Evolutionary conservation across 37 sponge, comb jelly and placozoan genomes (phyloP).

Genomic region (Beroe ovata): DNA sequence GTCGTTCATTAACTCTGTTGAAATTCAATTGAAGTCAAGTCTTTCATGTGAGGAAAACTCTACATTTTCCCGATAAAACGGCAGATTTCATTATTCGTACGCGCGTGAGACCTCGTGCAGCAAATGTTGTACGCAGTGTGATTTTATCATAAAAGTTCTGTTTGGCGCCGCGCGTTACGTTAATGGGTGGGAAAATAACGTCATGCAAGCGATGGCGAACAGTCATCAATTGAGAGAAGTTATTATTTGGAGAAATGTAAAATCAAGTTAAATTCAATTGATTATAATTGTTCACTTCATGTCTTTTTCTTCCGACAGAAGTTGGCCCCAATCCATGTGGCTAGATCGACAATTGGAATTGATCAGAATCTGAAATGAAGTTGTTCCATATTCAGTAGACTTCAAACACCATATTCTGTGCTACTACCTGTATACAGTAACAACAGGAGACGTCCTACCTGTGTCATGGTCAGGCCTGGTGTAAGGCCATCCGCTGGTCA

Average conservation of each 20-base stretch:
- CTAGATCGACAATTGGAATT: constrained; percentile 11
- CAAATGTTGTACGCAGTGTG: constrained; percentile 7
- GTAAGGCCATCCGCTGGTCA: constrained; percentile 65
- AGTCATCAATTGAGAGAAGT: no score
- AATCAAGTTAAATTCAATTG: constrained; percentile 50
- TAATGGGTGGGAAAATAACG: constrained; percentile 1
- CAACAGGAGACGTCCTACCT: no score
- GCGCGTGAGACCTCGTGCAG: constrained; percentile 4
- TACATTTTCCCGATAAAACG: no score
- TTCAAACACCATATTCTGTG: no score
- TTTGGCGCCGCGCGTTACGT: constrained; percentile 50
- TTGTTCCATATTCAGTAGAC: not conserved
- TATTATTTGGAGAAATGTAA: constrained; percentile 41
- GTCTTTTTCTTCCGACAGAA: constrained; percentile 61
- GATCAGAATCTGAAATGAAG: not conserved
- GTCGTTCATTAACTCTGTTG: no score
- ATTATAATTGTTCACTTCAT: constrained; percentile 27
- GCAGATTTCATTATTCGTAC: no score
- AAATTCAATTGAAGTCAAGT: no score
- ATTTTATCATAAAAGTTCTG: not conserved
- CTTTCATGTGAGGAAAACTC: no score
- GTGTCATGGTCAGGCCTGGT: constrained; percentile 53
- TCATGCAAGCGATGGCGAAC: no score
- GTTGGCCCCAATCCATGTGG: constrained; percentile 31
- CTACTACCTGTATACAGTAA: no score